Conservation (phyloP, 1,140 invertebrate species). For the Drosophila subobscura region DNA sequence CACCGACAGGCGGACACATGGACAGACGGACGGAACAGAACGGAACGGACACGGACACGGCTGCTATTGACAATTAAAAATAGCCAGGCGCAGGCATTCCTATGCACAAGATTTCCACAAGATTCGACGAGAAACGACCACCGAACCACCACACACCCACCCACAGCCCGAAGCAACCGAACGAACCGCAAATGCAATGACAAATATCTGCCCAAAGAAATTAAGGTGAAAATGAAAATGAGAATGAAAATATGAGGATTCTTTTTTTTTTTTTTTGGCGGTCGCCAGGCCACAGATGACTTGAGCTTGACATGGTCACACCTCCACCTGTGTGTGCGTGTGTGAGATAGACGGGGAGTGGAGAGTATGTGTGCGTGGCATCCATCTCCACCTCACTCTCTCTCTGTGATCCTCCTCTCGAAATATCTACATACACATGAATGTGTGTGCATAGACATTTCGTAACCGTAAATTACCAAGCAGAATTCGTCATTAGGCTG, state of each 20-base stretch:
- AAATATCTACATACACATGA: slow-evolving; percentile 9
- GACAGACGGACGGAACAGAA: not conserved
- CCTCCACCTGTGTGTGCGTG: slow-evolving; percentile 8
- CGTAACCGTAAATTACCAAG: slow-evolving; percentile 75
- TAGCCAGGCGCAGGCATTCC: slow-evolving; percentile 51
- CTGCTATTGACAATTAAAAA: slow-evolving; percentile 72
- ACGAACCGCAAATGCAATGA: slow-evolving; percentile 36
- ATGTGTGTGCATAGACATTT: slow-evolving; percentile 48
- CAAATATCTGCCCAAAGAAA: slow-evolving; percentile 37
- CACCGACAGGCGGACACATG: slow-evolving; percentile 1
- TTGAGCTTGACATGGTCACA: slow-evolving; percentile 51
- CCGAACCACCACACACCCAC: slow-evolving; percentile 19
- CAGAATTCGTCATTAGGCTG: slow-evolving; percentile 69
- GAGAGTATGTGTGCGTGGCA: slow-evolving; percentile 27
- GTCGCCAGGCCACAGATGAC: slow-evolving; percentile 30
- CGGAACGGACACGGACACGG: slow-evolving; percentile 3
- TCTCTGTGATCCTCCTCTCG: not conserved
- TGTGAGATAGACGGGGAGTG: not conserved
- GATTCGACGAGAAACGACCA: slow-evolving; percentile 22
- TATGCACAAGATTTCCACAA: slow-evolving; percentile 52
- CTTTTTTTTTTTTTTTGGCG: slow-evolving; percentile 43
- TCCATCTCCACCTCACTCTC: slow-evolving; percentile 1
- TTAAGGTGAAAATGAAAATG: slow-evolving; percentile 10
- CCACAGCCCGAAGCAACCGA: not conserved
- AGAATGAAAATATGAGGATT: slow-evolving; percentile 51